Evolutionary conservation across 2,888 invertebrate genomes (phyloP).

Genomic region (Cephus runcator): DNA sequence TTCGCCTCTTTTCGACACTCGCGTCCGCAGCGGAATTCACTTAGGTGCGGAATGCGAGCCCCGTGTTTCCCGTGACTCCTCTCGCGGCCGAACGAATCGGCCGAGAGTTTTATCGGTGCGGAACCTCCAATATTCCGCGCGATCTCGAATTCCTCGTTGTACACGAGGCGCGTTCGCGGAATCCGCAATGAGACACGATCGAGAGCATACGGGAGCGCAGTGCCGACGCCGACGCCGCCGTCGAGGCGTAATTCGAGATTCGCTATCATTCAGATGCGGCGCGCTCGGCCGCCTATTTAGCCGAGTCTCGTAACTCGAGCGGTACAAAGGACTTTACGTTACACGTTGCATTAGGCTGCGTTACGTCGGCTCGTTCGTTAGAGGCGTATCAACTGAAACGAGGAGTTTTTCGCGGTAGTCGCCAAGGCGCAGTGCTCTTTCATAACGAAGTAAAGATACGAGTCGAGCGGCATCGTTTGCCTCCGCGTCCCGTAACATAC

Average conservation of each 20-base stretch:
- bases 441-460: slow-evolving; percentile 21
- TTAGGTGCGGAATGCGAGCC: slow-evolving; percentile 58
- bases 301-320: background rate
- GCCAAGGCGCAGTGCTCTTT: slow-evolving; percentile 5
- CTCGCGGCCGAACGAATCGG: no score
- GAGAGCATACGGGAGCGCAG: background rate
- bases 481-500: background rate
- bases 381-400: background rate
- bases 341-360: background rate
- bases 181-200: background rate
- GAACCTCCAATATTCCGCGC: slow-evolving; percentile 24
- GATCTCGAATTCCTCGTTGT: slow-evolving; percentile 12
- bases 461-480: slow-evolving; percentile 1
- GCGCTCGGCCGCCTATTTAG: background rate
- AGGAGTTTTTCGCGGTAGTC: background rate
- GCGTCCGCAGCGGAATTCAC: slow-evolving; percentile 51
- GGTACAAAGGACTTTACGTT: background rate
- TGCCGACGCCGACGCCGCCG: background rate
- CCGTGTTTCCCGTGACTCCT: slow-evolving; percentile 37
- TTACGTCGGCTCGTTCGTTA: slow-evolving; percentile 1
- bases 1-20: slow-evolving; percentile 49
- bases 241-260: background rate
- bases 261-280: background rate
- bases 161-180: background rate
- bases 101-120: slow-evolving; percentile 12